Base-by-base conservation (phyloP, 2,888 invertebrate species). In the Ypsolopha scabrella region DNA sequence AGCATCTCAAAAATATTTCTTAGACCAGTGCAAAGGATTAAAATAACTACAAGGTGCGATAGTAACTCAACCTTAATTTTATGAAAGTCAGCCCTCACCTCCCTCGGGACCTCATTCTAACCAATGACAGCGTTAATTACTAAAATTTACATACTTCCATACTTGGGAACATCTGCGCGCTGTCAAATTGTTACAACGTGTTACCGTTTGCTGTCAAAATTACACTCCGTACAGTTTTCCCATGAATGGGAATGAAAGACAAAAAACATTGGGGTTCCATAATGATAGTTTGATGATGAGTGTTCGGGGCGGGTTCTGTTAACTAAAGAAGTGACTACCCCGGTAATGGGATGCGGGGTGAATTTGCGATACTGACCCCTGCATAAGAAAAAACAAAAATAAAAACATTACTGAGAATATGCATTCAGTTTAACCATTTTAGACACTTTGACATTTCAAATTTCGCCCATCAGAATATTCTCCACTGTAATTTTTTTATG, bases 261-360 rank as follows among this genome's bases (percentile, higher is more conserved):
- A 61, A 63, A 60, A 65, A 68, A 67, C 62, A 62, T 55, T 53
- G 58, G 58, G 68, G 65, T 63, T 57, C 53, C 61, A 65, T 75
- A 73, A 74, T 66, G 71, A 65, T 58, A 56, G 59, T 73, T 70
- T 72, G 73, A 73, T 75, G 67, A 66, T 61, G 68, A 63, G 56
- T 59, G 61, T 60, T 56, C 55, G 60, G 45, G 37, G 44, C 51
- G 55, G 50, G 50, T 37, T 7, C 13, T 10, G 14, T 39, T 48
- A 10, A 48, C 48, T 48, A 48, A 48, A 37, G 38, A 48, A 48
- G 38, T 48, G 48, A 48, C 48, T 48, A 14, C 2, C 8, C 38
- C 33, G 8, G 38, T 38, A 24, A 48, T 35, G 24, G 48, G 48
- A 14, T 9, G 8, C n/a, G 6, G 36, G 47, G 48, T 48, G 48